These are phyloP conservation scores for Chelmon rostratus DNA, from an alignment of 2,797 vertebrate species.

Conservation along the genomic window DNA sequence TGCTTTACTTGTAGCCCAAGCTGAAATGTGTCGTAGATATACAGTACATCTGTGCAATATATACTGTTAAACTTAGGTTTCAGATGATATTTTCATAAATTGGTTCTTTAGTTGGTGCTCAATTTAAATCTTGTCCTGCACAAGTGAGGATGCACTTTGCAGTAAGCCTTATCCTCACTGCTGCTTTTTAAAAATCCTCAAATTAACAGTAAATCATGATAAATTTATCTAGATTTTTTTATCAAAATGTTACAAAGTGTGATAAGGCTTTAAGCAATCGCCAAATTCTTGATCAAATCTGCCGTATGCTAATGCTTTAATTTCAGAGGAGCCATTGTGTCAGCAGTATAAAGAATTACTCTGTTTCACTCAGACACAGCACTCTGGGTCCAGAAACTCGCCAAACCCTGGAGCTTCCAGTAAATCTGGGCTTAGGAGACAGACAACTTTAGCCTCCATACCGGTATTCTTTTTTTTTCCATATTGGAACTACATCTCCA, in stretches of 20 bases:
- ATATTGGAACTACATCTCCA: constrained; percentile 72
- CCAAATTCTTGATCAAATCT: constrained; percentile 43
- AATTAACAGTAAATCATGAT: constrained; percentile 13
- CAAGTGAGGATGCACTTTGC: constrained; percentile 57
- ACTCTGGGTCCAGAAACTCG: constrained; percentile 78
- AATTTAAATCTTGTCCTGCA: constrained; percentile 34
- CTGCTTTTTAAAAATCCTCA: constrained; percentile 20
- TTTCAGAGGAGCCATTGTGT: constrained; percentile 38
- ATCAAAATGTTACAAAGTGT: not conserved
- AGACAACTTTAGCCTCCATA: constrained; percentile 87
- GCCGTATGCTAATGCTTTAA: constrained; percentile 35
- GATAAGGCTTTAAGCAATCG: constrained; percentile 21
- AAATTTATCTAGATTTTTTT: constrained; percentile 10
- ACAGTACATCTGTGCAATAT: constrained; percentile 22
- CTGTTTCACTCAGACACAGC: constrained; percentile 86
- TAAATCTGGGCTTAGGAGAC: constrained; percentile 82
- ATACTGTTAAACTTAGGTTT: not conserved
- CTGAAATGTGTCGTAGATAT: constrained; percentile 13
- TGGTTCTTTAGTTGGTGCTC: constrained; percentile 19
- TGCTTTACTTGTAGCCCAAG: constrained; percentile 67
- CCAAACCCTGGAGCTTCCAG: constrained; percentile 85
- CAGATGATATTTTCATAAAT: not conserved
- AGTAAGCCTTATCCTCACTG: constrained; percentile 70
- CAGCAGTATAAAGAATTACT: constrained; percentile 53
- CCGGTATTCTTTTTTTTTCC: constrained; percentile 82